Base-by-base conservation (phyloP, 2,888 invertebrate species). In the Macrosoma leucophasiata region DNA sequence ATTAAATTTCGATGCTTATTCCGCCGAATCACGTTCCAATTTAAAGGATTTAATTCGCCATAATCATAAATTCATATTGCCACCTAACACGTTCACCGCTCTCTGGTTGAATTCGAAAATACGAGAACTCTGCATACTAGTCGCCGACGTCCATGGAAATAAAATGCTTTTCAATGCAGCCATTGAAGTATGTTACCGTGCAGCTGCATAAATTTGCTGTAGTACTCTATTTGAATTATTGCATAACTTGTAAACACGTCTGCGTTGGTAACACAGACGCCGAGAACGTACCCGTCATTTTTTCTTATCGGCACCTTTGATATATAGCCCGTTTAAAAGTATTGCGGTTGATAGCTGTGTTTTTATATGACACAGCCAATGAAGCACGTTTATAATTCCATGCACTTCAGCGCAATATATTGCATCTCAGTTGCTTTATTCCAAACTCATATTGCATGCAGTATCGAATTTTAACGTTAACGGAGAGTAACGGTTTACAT, bases 241-340 rank as follows among this genome's bases (percentile, higher is more conserved):
- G 72, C 74, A 75, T 77, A 77, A 78, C 73, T 77, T 79, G 81
- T 81, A 81, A 79, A 81, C 77, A 79, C 69, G 74, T 66, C 67
- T 67, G 46, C n/a, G n/a, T n/a, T n/a, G n/a, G n/a, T n/a, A n/a
- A 68, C 68, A 67, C 60, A 66, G 53, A 52, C 62, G 62, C 63
- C 61, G 45, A 58, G 57, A 57, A 63, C 64, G 58, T 55, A 55
- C 58, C 62, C 55, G 58, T 61, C 28, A 49, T 68, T 72, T 70
- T 67, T 68, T 66, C 55, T 55, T 61, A 60, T 56, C 57, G 65
- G 49, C 56, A 62, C 55, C 51, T 36, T 24, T 42, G 32, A 41
- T 36, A 24, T 35, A 39, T 35, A 25, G 34, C 24, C 20, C 14
- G 25, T n/a, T n/a, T n/a, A n/a, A n/a, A n/a, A n/a, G n/a, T n/a